Base-by-base conservation (phyloP, 2,113 vertebrate genomes). In the Pyxicephalus adspersus region DNA sequence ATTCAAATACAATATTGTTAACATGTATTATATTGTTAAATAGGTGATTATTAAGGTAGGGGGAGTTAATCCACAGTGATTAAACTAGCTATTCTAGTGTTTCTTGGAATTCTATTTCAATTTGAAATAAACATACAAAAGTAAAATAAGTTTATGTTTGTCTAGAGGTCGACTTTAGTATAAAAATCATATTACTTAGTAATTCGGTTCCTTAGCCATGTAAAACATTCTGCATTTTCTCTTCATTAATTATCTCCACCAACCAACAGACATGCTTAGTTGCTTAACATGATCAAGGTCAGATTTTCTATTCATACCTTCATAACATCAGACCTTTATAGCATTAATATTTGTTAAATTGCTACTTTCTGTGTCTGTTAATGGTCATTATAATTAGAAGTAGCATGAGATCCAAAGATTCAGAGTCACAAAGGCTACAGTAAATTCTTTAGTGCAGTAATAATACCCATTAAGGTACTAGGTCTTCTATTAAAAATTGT, bases 321-420 rank as follows among this genome's bases (percentile, higher is more conserved):
- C 29, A 57, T 81, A 65, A 55, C 60, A 57, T 74, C 79, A 65
- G 70, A 81, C 79, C 79, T 81, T 74, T 55, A 74, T 51, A 57
- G 68, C 60, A 81, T 81, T 81, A 81, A 81, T 81, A 81, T 74
- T 74, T 73, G 68, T 81, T 73, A 71, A 74, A 74, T 74, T 81
- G 79, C 68, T 74, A 64, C 58, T 81, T 81, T 74, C 79, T 64
- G 31, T 81, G 79, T 74, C 29, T 17, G 60, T 81, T 81, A 81
- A 81, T 81, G 79, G 79, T 74, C 79, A 81, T 68, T 81, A 65
- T 81, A 74, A 81, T 81, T 81, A 74, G 45, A 70, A 64, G 60
- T 55, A 74, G 70, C 70, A 64, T 60, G 55, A 70, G 65, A 79
- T 70, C 60, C 61, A 54, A 64, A 65, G 79, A 74, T 64, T 72